Base-by-base conservation (phyloP, 1,140 invertebrate species). In the Neotoxoptera formosana region DNA sequence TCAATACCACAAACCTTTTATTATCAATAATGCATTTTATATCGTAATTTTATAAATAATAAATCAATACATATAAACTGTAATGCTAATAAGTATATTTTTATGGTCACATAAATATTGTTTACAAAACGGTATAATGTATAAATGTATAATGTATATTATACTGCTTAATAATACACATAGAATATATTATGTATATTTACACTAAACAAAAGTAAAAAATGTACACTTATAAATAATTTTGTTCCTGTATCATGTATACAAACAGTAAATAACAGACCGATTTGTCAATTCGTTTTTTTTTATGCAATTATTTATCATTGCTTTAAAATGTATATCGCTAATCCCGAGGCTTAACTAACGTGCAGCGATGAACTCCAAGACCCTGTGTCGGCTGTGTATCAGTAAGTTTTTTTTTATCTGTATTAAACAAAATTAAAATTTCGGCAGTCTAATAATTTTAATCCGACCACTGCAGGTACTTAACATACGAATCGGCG, bases 1-100 rank as follows among this genome's bases (percentile, higher is more conserved):
- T 87, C 41, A 47, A 30, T 30, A 84, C 45, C 41, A 47, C 6
- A 30, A 47, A 87, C 25, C 41, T 47, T 87, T 47, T 47, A 87
- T 48, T 87, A 30, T 47, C 41, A 87, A 87, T 87, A 87, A 87
- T 87, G 84, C 30, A 87, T 47, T 87, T 48, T 87, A 87, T 47
- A 30, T 47, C 41, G 41, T 47, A 47, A 76, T 87, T 87, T 87
- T 48, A 47, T 47, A 30, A 47, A 87, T 87, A 87, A 47, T 47
- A 47, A 47, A 87, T 87, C 84, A 87, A 87, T 87, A 45, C 84
- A n/a, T 48, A 87, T 45, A 87, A 76, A 84, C 23, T 25, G 83
- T 84, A 84, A 84, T 41, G 83, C 36, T 84, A 84, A 84, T 84
- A 41, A 84, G 36, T 84, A 8, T 8, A 76, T 76, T 76, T 76